A percentile compares a stretch with the other conserved stretches of the same genome.
These are phyloP conservation scores for Pavo muticus DNA, from an alignment of 2,113 vertebrate genomes.

Conservation along the genomic window DNA sequence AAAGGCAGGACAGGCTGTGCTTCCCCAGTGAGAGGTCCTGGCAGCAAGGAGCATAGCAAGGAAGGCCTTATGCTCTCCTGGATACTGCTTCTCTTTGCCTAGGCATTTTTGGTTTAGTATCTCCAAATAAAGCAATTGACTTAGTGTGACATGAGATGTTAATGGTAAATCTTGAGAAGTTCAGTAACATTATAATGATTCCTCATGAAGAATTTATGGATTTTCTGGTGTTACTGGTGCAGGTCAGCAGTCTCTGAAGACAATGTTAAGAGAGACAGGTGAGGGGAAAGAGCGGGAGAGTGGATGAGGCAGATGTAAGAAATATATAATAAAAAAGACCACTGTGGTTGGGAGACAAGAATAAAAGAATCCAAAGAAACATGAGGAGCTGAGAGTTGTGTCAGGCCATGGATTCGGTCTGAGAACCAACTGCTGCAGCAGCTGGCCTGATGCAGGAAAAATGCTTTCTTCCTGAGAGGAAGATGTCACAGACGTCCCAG, in stretches of 20 bases:
- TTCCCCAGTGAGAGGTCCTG: neutral
- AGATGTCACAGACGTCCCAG: neutral
- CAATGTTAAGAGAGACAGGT: neutral
- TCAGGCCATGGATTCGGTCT: neutral
- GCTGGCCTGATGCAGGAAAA: neutral
- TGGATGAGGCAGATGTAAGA: neutral
- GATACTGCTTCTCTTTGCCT: neutral
- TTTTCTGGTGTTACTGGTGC: neutral
- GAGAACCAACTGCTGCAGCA: neutral
- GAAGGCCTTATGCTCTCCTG: neutral
- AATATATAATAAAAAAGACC: neutral
- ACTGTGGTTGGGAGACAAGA: neutral
- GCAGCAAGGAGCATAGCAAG: neutral
- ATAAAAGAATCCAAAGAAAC: neutral
- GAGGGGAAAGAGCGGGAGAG: neutral
- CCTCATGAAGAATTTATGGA: neutral
- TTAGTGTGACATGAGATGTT: neutral
- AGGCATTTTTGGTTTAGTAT: neutral
- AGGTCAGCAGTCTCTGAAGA: neutral
- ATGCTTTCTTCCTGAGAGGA: neutral
- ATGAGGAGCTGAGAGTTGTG: neutral
- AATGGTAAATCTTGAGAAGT: neutral
- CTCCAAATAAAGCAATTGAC: neutral
- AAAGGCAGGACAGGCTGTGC: neutral
- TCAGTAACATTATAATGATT: neutral